Evolutionary conservation across 2,113 vertebrate genomes (phyloP).

Genomic region (Chelonoidis abingdonii): DNA sequence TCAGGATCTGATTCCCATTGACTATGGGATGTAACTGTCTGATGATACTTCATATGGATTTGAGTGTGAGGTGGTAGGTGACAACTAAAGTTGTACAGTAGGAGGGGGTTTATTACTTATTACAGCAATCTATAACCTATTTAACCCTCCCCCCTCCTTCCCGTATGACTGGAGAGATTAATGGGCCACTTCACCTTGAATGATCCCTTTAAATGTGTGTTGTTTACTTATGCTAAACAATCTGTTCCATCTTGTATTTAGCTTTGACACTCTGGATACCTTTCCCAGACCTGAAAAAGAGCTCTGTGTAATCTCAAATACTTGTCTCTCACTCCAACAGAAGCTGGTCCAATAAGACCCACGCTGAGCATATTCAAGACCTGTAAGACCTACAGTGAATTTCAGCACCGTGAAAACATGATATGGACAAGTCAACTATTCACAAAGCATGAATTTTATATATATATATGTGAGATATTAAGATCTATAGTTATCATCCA

Average conservation of each 20-base stretch:
- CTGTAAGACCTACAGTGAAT: slow-evolving; percentile 16
- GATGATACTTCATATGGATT: background rate
- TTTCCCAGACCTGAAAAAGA: background rate
- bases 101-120: background rate
- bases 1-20: background rate
- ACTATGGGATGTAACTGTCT: background rate
- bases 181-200: background rate
- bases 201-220: background rate
- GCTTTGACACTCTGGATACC: background rate
- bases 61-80: background rate
- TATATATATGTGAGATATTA: slow-evolving; percentile 25
- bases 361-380: background rate
- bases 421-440: slow-evolving; percentile 11
- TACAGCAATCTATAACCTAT: background rate
- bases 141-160: background rate
- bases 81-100: background rate
- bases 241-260: background rate
- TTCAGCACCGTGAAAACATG: slow-evolving; percentile 11
- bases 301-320: background rate
- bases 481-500: slow-evolving; percentile 48
- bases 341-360: background rate
- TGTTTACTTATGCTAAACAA: background rate
- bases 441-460: slow-evolving; percentile 70
- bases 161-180: background rate
- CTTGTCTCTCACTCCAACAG: background rate